phyloP scores from a whole-genome alignment of 2,888 invertebrate genomes.

The Epirrita christyi region DNA sequence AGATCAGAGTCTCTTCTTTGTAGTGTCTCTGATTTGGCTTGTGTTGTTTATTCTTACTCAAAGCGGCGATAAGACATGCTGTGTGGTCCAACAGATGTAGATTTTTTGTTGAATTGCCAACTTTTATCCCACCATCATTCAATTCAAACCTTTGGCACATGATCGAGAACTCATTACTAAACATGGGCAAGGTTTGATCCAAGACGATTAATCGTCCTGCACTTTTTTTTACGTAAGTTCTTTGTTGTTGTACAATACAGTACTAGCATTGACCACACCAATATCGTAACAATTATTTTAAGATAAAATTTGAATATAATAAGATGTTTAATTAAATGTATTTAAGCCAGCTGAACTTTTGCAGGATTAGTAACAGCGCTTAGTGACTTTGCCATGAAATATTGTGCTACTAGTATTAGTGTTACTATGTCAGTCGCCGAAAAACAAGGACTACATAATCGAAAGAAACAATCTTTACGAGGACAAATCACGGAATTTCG shows the following conservation, averaged over 20 bases:
- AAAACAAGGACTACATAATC: conserved; percentile 46
- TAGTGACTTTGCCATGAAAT: too few species aligned
- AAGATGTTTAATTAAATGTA: too few species aligned
- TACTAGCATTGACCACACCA: too few species aligned
- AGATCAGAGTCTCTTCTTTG: conserved; percentile 15
- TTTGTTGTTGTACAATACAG: too few species aligned
- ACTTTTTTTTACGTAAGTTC: too few species aligned
- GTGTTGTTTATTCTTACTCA: background rate
- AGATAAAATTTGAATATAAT: too few species aligned
- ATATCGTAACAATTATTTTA: too few species aligned
- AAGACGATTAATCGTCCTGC: too few species aligned
- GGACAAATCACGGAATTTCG: conserved; percentile 56
- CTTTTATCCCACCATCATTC: conserved; percentile 5
- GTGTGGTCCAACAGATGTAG: conserved; percentile 15
- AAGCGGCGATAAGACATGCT: background rate
- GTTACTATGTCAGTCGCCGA: conserved; percentile 34
- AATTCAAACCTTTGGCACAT: background rate
- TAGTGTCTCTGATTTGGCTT: background rate
- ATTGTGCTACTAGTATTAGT: conserved; percentile 45
- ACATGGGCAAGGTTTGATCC: too few species aligned
- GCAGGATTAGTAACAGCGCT: too few species aligned
- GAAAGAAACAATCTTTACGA: conserved; percentile 54
- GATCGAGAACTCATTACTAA: too few species aligned
- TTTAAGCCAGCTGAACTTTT: too few species aligned
- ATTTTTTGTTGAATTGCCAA: conserved; percentile 11